Conservation (phyloP, 2,888 invertebrate species). For the Hyposoter didymator region DNA sequence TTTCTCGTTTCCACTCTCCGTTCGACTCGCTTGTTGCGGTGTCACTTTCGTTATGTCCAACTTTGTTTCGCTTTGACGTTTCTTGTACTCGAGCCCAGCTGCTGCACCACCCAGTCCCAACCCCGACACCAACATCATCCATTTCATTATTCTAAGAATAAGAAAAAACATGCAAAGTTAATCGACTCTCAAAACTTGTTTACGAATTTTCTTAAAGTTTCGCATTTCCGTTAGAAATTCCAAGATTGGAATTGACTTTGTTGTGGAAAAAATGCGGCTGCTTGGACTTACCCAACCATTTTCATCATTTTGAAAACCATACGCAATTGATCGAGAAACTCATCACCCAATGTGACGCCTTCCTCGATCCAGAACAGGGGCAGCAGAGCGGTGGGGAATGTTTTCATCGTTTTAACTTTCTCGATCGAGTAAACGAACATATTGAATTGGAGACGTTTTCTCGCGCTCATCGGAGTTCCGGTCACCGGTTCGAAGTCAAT, state of each 20-base stretch:
- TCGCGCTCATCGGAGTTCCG: conserved; percentile 90
- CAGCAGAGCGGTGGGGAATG: conserved; percentile 87
- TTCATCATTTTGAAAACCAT: conserved; percentile 70
- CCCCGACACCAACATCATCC: conserved; percentile 86
- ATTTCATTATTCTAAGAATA: conserved; percentile 84
- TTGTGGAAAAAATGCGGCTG: neutral
- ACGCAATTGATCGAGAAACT: conserved; percentile 77
- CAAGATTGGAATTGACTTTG: neutral
- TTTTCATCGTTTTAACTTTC: conserved; percentile 88
- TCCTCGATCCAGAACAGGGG: conserved; percentile 94
- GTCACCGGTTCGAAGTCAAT: conserved; percentile 93
- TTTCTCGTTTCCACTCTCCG: conserved; percentile 71
- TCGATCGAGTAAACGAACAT: conserved; percentile 87
- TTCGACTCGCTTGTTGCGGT: conserved; percentile 65
- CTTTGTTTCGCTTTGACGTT: conserved; percentile 71
- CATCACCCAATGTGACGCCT: conserved; percentile 83
- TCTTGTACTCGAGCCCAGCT: conserved; percentile 83
- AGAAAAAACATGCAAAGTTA: neutral
- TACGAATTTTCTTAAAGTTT: too few species aligned
- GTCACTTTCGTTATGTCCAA: conserved; percentile 78
- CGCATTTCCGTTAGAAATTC: neutral
- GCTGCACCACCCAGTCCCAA: conserved; percentile 82
- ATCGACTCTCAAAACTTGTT: neutral
- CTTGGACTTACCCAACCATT: conserved; percentile 71
- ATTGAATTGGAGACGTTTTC: conserved; percentile 91